Percentiles rank a stretch among this genome's conserved stretches.
These are phyloP conservation scores for Luperina nickerlii DNA, from an alignment of 2,888 invertebrate genomes.

Conservation along the genomic window DNA sequence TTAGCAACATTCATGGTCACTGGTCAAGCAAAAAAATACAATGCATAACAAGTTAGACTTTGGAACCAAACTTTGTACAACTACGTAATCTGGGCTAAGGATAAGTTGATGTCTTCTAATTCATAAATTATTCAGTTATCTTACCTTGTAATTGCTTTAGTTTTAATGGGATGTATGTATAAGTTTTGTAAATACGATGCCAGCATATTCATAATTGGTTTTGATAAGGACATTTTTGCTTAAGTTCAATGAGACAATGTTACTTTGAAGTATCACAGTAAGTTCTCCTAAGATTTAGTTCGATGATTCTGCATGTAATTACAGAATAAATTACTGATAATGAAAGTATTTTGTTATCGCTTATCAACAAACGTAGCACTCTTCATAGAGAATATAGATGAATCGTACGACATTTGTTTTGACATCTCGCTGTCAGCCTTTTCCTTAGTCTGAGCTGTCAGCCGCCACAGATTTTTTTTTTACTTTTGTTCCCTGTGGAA, in stretches of 20 bases:
- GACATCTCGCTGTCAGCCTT: too few relatives aligned
- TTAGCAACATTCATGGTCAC: constrained; percentile 3
- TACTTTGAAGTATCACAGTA: constrained; percentile 50
- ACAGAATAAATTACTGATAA: constrained; percentile 56
- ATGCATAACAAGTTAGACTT: constrained; percentile 53
- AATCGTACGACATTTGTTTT: constrained; percentile 18
- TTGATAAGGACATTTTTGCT: constrained; percentile 91
- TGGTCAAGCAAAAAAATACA: constrained; percentile 20
- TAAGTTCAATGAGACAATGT: constrained; percentile 20
- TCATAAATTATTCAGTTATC: constrained; percentile 46
- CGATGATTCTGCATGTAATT: constrained; percentile 54
- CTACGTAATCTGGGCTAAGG: constrained; percentile 25
- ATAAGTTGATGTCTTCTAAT: constrained; percentile 14
- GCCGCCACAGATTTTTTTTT: too few relatives aligned
- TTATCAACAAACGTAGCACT: constrained; percentile 56
- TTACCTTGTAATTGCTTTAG: constrained; percentile 95
- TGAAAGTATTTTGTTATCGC: constrained; percentile 52
- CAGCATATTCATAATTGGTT: constrained; percentile 92
- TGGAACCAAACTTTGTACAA: constrained; percentile 53
- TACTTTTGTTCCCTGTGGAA: too few relatives aligned
- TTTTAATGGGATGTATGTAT: constrained; percentile 93
- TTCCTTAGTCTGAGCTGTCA: too few relatives aligned
- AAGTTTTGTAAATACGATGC: constrained; percentile 94
- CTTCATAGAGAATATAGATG: constrained; percentile 29
- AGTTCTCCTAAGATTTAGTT: constrained; percentile 45